These are phyloP conservation scores for Leucoraja ocellata DNA, from an alignment of 2,797 vertebrate species.

Conservation along the genomic window DNA sequence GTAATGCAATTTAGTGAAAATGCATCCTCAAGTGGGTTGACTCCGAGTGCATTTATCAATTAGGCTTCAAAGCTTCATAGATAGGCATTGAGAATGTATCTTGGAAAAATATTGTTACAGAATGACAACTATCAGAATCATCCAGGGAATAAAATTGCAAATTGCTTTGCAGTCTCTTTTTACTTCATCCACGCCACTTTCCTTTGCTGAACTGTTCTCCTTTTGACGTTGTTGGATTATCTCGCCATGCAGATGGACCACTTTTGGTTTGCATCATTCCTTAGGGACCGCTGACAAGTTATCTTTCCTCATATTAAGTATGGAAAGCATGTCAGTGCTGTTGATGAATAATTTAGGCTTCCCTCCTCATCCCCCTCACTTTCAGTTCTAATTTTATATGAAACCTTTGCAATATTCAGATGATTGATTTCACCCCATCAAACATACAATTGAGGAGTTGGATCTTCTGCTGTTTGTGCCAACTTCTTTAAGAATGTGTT, in stretches of 20 bases:
- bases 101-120: background rate
- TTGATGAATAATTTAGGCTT: conserved; percentile 32
- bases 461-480: conserved; percentile 1
- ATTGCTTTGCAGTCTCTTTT: background rate
- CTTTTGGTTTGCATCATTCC: background rate
- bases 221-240: background rate
- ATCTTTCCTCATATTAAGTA: background rate
- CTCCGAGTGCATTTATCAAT: background rate
- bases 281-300: conserved; percentile 11
- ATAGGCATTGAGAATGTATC: background rate
- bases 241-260: background rate
- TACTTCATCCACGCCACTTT: background rate
- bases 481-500: background rate
- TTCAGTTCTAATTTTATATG: background rate
- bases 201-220: background rate
- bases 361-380: background rate
- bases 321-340: background rate
- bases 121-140: background rate
- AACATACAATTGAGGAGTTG: background rate
- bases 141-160: background rate
- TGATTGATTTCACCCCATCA: background rate
- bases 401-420: conserved; percentile 16
- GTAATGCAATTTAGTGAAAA: background rate
- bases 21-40: background rate
- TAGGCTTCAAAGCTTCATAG: background rate